A percentile compares a stretch with the other conserved stretches of the same genome.
These are phyloP conservation scores for Diglossa cyanea DNA, from an alignment of 2,797 vertebrate genomes.

Conservation along the genomic window DNA sequence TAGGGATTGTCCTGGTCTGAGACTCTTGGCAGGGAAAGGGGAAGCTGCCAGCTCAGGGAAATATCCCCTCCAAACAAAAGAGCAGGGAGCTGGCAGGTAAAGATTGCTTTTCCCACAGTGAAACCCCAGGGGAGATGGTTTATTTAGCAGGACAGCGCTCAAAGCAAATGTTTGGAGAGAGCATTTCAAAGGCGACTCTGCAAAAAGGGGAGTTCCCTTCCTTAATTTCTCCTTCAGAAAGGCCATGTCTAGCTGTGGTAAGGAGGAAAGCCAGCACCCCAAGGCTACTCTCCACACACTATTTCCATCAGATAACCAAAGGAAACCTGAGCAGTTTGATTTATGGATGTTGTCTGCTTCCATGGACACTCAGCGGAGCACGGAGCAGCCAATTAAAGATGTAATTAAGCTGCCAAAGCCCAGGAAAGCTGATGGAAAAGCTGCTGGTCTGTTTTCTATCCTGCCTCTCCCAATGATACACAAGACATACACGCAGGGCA, in stretches of 20 bases:
- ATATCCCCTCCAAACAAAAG: background rate
- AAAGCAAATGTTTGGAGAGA: background rate
- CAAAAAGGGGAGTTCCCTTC: background rate
- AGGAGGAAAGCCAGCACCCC: background rate
- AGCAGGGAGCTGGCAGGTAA: background rate
- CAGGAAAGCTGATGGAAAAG: background rate
- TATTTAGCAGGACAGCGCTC: background rate
- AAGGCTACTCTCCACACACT: background rate
- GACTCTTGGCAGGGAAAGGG: background rate
- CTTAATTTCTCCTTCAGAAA: background rate
- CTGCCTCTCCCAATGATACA: background rate
- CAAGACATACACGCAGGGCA: background rate
- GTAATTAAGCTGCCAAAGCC: conserved; percentile 1
- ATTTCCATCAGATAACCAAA: background rate
- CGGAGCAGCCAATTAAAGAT: background rate
- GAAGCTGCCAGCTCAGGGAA: background rate
- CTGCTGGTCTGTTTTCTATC: background rate
- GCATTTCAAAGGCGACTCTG: background rate
- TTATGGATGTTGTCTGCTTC: conserved; percentile 23
- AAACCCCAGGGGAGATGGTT: background rate
- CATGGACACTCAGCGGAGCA: background rate
- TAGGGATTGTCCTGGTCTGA: fast-evolving
- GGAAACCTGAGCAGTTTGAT: conserved; percentile 9
- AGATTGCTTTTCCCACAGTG: background rate
- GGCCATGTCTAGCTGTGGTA: fast-evolving